phyloP scores from a whole-genome alignment of 2,888 invertebrate genomes.

The Zootermopsis nevadensis region DNA sequence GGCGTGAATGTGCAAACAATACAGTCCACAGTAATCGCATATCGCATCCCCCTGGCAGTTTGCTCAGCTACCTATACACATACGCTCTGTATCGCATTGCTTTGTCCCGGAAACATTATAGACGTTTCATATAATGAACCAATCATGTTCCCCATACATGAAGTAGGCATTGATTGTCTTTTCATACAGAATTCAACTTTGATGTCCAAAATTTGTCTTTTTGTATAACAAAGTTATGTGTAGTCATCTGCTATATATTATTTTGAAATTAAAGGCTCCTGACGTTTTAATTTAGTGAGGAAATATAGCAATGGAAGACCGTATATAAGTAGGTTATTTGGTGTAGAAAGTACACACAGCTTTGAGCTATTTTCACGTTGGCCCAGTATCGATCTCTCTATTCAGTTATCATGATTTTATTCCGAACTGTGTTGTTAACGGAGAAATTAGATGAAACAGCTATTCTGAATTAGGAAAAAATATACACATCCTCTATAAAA shows the following conservation, averaged over 20 bases:
- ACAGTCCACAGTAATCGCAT: constrained; percentile 25
- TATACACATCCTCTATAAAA: too few relatives aligned
- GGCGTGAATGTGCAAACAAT: constrained; percentile 44
- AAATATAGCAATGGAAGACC: neutral
- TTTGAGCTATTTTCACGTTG: neutral
- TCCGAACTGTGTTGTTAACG: neutral
- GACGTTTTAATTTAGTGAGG: constrained; percentile 17
- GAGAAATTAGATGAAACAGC: neutral
- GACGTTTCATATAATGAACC: constrained; percentile 47
- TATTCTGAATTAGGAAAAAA: neutral
- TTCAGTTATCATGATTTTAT: neutral
- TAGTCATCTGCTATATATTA: constrained; percentile 38
- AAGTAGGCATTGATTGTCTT: constrained; percentile 43
- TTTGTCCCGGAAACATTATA: constrained; percentile 36
- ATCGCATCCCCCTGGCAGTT: constrained; percentile 23
- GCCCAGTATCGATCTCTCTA: neutral
- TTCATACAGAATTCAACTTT: constrained; percentile 29
- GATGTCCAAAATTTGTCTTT: constrained; percentile 31
- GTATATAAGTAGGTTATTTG: constrained; percentile 26
- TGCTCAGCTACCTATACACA: constrained; percentile 2
- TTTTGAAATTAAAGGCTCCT: constrained; percentile 29
- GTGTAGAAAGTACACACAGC: neutral
- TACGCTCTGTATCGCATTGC: constrained; percentile 1
- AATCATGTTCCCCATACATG: constrained; percentile 43
- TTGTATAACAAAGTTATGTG: constrained; percentile 33